A percentile compares a stretch with the other conserved stretches of the same genome.
Conservation (phyloP, 2,113 vertebrate genomes). For the Oxyura jamaicensis region DNA sequence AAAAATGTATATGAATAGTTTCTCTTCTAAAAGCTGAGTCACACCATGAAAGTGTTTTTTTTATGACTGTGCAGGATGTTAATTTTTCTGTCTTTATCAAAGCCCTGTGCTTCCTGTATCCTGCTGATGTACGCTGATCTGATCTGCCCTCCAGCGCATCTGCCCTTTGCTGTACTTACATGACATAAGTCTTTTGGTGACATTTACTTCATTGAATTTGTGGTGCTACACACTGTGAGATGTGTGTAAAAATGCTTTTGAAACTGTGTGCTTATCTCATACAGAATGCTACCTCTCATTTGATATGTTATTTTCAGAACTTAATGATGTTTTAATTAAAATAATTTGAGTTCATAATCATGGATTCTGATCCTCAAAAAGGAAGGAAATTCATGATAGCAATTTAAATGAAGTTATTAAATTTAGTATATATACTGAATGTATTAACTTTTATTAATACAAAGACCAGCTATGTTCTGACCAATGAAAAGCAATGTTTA, state of each 20-base stretch:
- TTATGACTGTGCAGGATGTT: not conserved
- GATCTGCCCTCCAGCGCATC: not conserved
- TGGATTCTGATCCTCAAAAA: constrained; percentile 37
- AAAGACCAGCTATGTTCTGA: not conserved
- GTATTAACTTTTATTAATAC: not conserved
- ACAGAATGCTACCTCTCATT: constrained; percentile 36
- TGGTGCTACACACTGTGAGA: not conserved
- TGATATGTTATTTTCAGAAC: constrained; percentile 66
- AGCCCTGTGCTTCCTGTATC: not conserved
- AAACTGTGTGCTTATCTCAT: constrained; percentile 31
- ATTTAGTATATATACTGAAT: constrained; percentile 26
- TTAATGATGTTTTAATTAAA: constrained; percentile 66
- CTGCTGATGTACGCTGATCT: not conserved
- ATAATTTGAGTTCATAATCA: constrained; percentile 65
- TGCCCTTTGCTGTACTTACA: not conserved
- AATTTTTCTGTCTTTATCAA: not conserved
- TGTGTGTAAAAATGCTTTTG: constrained; percentile 17
- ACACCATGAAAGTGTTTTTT: not conserved
- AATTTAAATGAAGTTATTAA: constrained; percentile 48
- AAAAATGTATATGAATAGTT: not conserved
- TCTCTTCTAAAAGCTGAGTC: not conserved
- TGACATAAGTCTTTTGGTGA: not conserved
- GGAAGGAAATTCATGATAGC: constrained; percentile 1
- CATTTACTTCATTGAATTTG: not conserved
- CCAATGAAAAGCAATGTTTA: constrained; percentile 37